Conservation (phyloP, 1,140 invertebrate species). For the Calliphora vicina region DNA sequence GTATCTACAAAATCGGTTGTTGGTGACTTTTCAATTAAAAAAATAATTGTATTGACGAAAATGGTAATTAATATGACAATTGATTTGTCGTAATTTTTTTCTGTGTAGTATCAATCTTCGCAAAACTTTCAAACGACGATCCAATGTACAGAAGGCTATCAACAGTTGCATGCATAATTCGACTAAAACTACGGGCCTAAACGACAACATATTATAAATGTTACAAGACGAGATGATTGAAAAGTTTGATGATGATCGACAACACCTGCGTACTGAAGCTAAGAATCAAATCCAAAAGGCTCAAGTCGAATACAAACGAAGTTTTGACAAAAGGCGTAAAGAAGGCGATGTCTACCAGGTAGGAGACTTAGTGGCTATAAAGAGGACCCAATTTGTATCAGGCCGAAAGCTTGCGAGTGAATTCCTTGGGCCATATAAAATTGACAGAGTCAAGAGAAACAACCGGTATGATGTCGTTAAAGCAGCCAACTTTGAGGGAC, state of each 20-base stretch:
- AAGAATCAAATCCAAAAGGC: not conserved
- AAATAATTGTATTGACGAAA: no score
- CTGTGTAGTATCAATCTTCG: no score
- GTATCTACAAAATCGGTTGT: no score
- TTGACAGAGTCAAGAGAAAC: not conserved
- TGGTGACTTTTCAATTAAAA: no score
- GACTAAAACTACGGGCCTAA: no score
- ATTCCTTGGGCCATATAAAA: conserved; percentile 15
- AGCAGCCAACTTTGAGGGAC: conserved; percentile 9
- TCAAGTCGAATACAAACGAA: not conserved
- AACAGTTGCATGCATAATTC: no score
- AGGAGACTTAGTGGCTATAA: not conserved
- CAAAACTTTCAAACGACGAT: no score
- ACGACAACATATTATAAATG: no score
- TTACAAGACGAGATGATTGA: not conserved
- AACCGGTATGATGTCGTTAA: conserved; percentile 4
- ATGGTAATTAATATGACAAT: no score
- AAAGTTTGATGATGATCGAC: not conserved
- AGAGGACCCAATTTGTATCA: not conserved
- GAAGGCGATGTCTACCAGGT: not conserved
- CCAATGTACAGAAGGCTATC: no score
- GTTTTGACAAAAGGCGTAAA: conserved; percentile 22
- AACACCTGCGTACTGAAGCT: not conserved
- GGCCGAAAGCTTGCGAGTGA: not conserved
- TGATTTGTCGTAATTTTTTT: no score